Base-by-base conservation (phyloP, 2,797 vertebrate species). In the Enteromius paludinosus region DNA sequence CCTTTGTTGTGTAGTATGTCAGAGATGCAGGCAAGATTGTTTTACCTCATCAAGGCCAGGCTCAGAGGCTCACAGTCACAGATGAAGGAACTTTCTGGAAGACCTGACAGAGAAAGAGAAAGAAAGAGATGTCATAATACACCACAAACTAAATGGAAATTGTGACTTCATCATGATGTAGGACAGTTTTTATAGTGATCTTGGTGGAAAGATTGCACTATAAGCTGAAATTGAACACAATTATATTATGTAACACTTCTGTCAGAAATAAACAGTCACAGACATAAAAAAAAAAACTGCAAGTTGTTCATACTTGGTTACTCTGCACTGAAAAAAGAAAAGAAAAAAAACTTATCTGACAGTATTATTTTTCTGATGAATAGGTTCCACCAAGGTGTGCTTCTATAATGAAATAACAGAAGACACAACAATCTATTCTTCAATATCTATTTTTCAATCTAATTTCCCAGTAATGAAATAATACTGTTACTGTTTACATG, bases 11-110 rank as follows among this genome's bases (percentile, higher is more conserved):
- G 3, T 83, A 2, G 33, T 79, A 9, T 49, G 23, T 41, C 23
- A 80, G 28, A 76, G 25, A 64, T n/a, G n/a, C 9, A 64, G 10
- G 45, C 23, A 25, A 41, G 25, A 78, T 38, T 81, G 41, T 84
- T 88, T 92, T 95, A 95, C 94, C 94, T 96, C 84, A 66, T 85
- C 87, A 87, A 87, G 88, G 89, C 89, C 91, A 84, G 86, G 90
- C 86, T 86, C 87, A 90, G 71, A 86, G 88, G 81, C 23, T 82
- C 69, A 85, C 86, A 88, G 89, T 95, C 93, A 95, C 95, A 96
- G 94, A 90, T 95, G 94, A 85, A 96, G 94, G 89, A 96, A 96
- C 93, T 96, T 95, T 94, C 95, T 95, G 76, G 95, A 94, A 68
- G 94, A 95, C 94, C 94, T 96, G 85, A 87, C 11, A 35, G 59